A percentile compares a stretch with the other conserved stretches of the same genome.
Evolutionary conservation across 1,140 invertebrate genomes (phyloP).

Genomic region (Drosophila insularis): DNA sequence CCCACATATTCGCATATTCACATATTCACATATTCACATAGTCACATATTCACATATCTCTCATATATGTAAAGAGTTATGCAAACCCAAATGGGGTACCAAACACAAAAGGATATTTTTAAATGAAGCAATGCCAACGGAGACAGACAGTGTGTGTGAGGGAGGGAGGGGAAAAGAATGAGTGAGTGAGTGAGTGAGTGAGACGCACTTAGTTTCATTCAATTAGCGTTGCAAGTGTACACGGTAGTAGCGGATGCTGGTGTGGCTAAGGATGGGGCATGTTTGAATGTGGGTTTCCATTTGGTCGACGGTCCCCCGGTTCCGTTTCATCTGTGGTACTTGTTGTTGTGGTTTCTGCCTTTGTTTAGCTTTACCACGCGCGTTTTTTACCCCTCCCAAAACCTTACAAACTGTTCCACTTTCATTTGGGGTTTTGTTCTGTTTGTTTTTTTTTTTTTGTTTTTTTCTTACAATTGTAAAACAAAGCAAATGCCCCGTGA

Average conservation of each 20-base stretch:
- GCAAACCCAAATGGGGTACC: conserved; percentile 10
- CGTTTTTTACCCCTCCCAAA: neutral
- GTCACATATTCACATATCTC: neutral
- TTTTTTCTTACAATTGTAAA: neutral
- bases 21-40: neutral
- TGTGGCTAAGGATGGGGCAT: conserved; percentile 7
- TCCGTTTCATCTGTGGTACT: neutral
- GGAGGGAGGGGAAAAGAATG: neutral
- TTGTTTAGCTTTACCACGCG: neutral
- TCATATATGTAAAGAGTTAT: conserved; percentile 10
- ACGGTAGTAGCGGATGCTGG: neutral
- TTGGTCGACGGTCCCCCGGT: conserved; percentile 6
- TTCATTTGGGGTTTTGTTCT: neutral
- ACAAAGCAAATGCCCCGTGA: conserved; percentile 2
- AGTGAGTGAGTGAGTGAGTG: neutral
- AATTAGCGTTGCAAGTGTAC: conserved; percentile 9
- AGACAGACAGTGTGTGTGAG: neutral
- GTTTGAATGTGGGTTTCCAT: conserved; percentile 9
- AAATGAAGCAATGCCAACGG: conserved; percentile 19
- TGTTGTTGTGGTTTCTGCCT: conserved; percentile 5
- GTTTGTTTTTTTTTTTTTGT: no score
- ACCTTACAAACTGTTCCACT: neutral
- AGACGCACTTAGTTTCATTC: conserved; percentile 9
- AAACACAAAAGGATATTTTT: conserved; percentile 21
- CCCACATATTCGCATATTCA: neutral